Evolutionary conservation across 2,797 vertebrate genomes (phyloP).

Genomic region (Cyprinodon diabolis): DNA sequence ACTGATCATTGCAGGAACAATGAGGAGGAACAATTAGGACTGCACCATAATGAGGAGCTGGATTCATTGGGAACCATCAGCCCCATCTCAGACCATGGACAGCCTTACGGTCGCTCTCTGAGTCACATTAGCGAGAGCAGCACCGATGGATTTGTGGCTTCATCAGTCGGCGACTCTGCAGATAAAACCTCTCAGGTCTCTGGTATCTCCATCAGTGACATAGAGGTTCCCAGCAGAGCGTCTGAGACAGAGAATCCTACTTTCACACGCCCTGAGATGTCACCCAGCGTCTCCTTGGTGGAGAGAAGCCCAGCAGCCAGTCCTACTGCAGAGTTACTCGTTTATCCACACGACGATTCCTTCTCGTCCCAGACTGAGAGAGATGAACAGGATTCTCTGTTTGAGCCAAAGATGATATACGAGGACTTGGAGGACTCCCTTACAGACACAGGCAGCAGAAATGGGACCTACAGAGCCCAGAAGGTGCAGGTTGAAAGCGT

Average conservation of each 20-base stretch:
- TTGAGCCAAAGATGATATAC: background rate
- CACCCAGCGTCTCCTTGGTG: background rate
- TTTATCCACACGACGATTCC: conserved; percentile 26
- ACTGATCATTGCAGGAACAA: conserved; percentile 39
- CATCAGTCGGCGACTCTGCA: conserved; percentile 33
- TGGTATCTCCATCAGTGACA: conserved; percentile 61
- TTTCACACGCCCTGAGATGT: conserved; percentile 13
- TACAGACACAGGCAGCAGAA: conserved; percentile 18
- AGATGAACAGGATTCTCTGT: background rate
- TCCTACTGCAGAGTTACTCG: background rate
- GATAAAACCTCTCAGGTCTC: conserved; percentile 55
- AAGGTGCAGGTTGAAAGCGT: conserved; percentile 54
- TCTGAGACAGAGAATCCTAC: conserved; percentile 32
- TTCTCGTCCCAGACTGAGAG: conserved; percentile 11
- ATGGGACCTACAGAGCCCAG: conserved; percentile 48
- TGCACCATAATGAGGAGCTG: conserved; percentile 30
- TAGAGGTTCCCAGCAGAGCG: conserved; percentile 48
- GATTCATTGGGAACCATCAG: conserved; percentile 72
- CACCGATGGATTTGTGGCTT: conserved; percentile 76
- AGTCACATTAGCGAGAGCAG: conserved; percentile 96
- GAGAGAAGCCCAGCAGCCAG: conserved; percentile 1
- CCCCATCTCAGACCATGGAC: conserved; percentile 32
- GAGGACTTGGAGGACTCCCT: background rate
- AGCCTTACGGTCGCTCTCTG: conserved; percentile 80
- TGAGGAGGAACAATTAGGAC: background rate